A percentile compares a stretch with the other conserved stretches of the same genome.
Evolutionary conservation across 2,888 invertebrate species (phyloP).

Genomic region (Labia minor): DNA sequence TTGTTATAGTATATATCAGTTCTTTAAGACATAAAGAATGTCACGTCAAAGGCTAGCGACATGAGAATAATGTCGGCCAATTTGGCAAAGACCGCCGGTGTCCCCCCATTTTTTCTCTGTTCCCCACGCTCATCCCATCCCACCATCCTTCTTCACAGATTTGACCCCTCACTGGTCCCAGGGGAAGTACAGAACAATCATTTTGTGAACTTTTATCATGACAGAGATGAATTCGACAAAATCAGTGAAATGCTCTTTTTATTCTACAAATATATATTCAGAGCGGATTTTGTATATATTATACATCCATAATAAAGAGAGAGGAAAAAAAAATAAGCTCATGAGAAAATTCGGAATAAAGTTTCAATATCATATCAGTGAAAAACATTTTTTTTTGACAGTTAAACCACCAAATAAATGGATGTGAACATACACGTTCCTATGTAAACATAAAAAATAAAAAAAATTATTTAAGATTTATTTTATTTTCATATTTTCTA

Average conservation of each 20-base stretch:
- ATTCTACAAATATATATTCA: not conserved
- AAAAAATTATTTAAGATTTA: too few relatives aligned
- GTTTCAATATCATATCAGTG: too few relatives aligned
- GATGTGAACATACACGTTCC: too few relatives aligned
- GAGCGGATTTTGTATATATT: too few relatives aligned
- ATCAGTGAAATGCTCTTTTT: slow-evolving; percentile 1
- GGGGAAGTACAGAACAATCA: not conserved
- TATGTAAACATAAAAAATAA: too few relatives aligned
- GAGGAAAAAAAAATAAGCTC: too few relatives aligned
- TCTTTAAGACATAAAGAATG: not conserved
- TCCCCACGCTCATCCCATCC: too few relatives aligned
- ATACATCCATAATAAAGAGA: too few relatives aligned
- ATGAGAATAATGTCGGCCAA: slow-evolving; percentile 13
- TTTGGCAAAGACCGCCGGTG: not conserved
- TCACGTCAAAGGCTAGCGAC: slow-evolving; percentile 5
- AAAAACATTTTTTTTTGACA: too few relatives aligned
- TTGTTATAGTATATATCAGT: not conserved
- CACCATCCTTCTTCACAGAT: not conserved
- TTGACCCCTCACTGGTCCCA: not conserved
- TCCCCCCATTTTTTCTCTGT: not conserved
- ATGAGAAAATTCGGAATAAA: too few relatives aligned
- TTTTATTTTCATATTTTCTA: too few relatives aligned
- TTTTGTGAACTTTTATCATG: slow-evolving; percentile 13
- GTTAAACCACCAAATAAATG: too few relatives aligned
- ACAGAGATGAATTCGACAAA: slow-evolving; percentile 6